Evolutionary conservation across 2,888 invertebrate species (phyloP).

Genomic region (Dioctria linearis): DNA sequence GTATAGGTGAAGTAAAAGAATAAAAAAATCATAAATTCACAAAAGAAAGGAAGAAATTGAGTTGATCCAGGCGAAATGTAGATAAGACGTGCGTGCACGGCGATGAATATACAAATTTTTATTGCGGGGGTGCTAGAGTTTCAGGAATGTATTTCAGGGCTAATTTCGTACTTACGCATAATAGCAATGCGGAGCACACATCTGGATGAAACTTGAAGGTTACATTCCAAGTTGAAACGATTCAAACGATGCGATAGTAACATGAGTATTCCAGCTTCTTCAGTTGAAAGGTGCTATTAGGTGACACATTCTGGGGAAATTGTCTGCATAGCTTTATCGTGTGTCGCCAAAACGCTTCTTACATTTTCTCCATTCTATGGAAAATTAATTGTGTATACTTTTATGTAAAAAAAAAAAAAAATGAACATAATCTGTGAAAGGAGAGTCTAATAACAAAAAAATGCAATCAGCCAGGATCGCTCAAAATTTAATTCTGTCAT

Average conservation of each 20-base stretch:
- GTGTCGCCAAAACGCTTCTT: background rate
- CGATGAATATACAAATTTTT: slow-evolving; percentile 31
- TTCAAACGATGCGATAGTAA: background rate
- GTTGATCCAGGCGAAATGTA: slow-evolving; percentile 34
- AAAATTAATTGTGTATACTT: background rate
- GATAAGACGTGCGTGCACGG: slow-evolving; percentile 39
- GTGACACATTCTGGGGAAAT: slow-evolving; percentile 9
- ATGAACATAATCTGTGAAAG: too few species aligned
- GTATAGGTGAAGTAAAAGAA: background rate
- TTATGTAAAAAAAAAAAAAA: too few species aligned
- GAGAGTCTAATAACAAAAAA: too few species aligned
- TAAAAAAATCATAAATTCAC: slow-evolving; percentile 49
- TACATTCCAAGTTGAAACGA: slow-evolving; percentile 11
- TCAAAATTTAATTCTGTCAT: too few species aligned
- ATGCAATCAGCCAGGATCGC: too few species aligned
- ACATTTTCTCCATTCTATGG: slow-evolving; percentile 12
- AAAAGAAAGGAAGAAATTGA: slow-evolving; percentile 49
- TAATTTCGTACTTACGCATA: slow-evolving; percentile 53
- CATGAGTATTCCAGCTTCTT: background rate
- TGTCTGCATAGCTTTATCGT: background rate
- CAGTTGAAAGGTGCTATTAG: slow-evolving; percentile 12
- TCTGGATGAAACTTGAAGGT: slow-evolving; percentile 40
- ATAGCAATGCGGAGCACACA: slow-evolving; percentile 40
- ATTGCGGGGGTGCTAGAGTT: slow-evolving; percentile 19
- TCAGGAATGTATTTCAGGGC: slow-evolving; percentile 41